phyloP scores from a whole-genome alignment of 2,888 invertebrate genomes.

The Sminthurinus aureus region DNA sequence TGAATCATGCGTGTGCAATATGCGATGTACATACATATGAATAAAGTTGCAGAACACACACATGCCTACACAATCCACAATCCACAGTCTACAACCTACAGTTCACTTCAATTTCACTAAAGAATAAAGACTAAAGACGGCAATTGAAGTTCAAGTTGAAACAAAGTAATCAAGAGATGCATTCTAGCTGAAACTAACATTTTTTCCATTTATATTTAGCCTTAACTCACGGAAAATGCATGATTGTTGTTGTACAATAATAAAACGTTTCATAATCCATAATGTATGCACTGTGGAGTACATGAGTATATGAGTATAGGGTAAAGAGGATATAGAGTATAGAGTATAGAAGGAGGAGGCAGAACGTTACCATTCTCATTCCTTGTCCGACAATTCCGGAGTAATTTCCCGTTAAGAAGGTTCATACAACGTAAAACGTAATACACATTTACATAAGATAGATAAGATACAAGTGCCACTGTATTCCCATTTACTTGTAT shows the following conservation, averaged over 20 bases:
- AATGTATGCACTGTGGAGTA: not conserved
- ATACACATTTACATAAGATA: not conserved
- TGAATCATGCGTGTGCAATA: too few relatives aligned
- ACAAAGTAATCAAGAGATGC: conserved; percentile 7
- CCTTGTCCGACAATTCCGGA: too few relatives aligned
- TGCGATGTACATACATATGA: not conserved
- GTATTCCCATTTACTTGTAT: too few relatives aligned
- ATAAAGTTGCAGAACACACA: not conserved
- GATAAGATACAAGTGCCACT: too few relatives aligned
- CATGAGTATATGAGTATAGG: not conserved
- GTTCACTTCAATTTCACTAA: too few relatives aligned
- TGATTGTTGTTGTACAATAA: conserved; percentile 24
- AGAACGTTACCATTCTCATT: not conserved
- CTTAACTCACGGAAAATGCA: conserved; percentile 25
- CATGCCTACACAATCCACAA: not conserved
- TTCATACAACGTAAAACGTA: too few relatives aligned
- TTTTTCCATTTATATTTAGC: conserved; percentile 1
- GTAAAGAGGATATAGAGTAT: not conserved
- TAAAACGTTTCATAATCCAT: conserved; percentile 15
- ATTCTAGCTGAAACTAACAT: conserved; percentile 19
- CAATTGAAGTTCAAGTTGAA: not conserved
- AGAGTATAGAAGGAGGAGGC: not conserved
- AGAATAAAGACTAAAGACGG: too few relatives aligned
- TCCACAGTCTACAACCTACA: too few relatives aligned
- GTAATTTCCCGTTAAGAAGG: too few relatives aligned